Conservation (phyloP, 2,797 vertebrate genomes). For the Ambastaia sidthimunki region DNA sequence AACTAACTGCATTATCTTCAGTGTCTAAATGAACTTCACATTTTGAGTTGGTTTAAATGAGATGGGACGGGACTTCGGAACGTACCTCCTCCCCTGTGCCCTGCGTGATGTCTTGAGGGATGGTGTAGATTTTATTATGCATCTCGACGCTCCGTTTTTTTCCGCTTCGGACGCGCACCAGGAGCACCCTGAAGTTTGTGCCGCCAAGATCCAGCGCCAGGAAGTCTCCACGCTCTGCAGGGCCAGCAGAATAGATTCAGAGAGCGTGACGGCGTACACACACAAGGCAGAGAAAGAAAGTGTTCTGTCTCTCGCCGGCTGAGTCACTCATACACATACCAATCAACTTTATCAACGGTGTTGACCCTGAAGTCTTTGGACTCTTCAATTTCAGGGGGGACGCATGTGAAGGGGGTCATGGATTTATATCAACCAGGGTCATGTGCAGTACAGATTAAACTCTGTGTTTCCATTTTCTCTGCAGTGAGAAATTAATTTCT, state of each 20-base stretch:
- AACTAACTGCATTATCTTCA: neutral
- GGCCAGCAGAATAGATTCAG: conserved; percentile 11
- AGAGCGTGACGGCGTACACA: neutral
- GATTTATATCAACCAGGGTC: neutral
- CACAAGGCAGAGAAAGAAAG: neutral
- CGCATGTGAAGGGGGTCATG: neutral
- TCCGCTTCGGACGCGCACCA: conserved; percentile 86
- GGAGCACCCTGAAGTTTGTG: conserved; percentile 92
- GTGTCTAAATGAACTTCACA: neutral
- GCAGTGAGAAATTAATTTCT: too few species aligned
- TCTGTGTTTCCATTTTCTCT: neutral
- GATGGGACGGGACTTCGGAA: too few species aligned
- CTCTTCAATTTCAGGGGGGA: neutral
- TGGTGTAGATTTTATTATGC: conserved; percentile 96
- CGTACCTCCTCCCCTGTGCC: conserved; percentile 93
- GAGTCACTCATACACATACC: neutral
- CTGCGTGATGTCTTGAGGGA: conserved; percentile 90
- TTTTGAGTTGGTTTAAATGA: conserved; percentile 11
- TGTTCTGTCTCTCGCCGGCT: neutral
- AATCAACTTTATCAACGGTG: neutral
- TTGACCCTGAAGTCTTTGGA: neutral
- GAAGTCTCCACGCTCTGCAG: conserved; percentile 90
- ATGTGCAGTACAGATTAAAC: too few species aligned
- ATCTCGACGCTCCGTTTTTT: conserved; percentile 86
- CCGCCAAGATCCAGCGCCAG: conserved; percentile 94